These are phyloP conservation scores for Icerya purchasi DNA, from an alignment of 2,888 invertebrate species.

Conservation along the genomic window DNA sequence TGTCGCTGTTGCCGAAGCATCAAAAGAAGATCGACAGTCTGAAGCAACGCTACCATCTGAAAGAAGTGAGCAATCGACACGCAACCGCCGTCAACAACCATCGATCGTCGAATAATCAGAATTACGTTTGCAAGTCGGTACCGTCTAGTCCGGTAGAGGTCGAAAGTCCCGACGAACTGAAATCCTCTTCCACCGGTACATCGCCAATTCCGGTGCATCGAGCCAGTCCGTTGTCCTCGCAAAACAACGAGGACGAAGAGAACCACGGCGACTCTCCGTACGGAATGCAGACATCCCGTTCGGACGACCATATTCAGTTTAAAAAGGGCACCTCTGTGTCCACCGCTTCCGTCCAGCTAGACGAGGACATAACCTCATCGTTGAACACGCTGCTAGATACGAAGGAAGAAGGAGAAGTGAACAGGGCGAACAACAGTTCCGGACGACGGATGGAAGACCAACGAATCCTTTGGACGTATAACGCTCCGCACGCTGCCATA, in stretches of 20 bases:
- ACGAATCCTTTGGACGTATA: constrained; percentile 78
- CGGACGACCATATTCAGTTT: constrained; percentile 69
- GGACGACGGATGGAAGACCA: constrained; percentile 32
- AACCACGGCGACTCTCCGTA: constrained; percentile 22
- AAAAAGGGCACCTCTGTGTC: constrained; percentile 16
- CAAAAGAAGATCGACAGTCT: constrained; percentile 34
- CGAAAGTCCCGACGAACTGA: constrained; percentile 9
- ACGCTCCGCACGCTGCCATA: constrained; percentile 37
- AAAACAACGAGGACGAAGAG: constrained; percentile 16
- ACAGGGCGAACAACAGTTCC: background rate
- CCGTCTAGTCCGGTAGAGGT: constrained; percentile 16
- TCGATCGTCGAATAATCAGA: background rate
- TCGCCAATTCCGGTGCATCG: constrained; percentile 9
- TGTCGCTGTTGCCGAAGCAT: constrained; percentile 33
- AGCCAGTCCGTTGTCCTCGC: background rate
- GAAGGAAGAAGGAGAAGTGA: background rate
- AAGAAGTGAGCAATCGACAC: background rate
- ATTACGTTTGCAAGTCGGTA: constrained; percentile 5
- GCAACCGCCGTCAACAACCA: background rate
- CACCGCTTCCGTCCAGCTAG: constrained; percentile 73
- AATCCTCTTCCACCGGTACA: constrained; percentile 14
- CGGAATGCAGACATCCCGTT: constrained; percentile 53
- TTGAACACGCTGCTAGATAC: constrained; percentile 75
- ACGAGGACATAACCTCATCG: constrained; percentile 82
- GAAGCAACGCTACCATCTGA: constrained; percentile 1